These are phyloP conservation scores for Timema cristinae DNA, from an alignment of 2,888 invertebrate genomes.

Conservation along the genomic window DNA sequence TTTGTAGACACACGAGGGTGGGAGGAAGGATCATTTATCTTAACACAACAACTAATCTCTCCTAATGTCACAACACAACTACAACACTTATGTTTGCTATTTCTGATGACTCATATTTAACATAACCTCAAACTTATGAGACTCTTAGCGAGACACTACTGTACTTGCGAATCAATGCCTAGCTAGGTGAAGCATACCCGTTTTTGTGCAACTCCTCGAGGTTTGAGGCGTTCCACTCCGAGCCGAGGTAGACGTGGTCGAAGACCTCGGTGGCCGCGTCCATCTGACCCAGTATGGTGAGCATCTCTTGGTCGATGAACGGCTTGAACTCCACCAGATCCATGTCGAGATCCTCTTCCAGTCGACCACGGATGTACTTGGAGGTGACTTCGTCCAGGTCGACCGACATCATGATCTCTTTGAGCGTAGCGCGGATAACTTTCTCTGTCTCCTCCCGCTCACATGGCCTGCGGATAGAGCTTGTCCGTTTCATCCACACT, in stretches of 20 bases:
- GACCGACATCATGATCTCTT: slow-evolving; percentile 97
- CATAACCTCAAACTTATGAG: too few species aligned
- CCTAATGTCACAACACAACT: too few species aligned
- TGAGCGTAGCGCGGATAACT: slow-evolving; percentile 80
- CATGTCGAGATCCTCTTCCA: slow-evolving; percentile 87
- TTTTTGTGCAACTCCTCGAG: slow-evolving; percentile 93
- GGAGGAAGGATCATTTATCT: too few species aligned
- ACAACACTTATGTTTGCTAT: too few species aligned
- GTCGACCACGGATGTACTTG: slow-evolving; percentile 82
- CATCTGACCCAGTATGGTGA: slow-evolving; percentile 97
- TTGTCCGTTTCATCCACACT: too few species aligned
- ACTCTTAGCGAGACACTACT: too few species aligned
- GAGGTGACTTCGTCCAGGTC: slow-evolving; percentile 96
- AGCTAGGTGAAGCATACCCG: slow-evolving; percentile 72
- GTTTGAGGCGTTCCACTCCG: slow-evolving; percentile 99
- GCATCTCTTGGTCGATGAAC: slow-evolving; percentile 97
- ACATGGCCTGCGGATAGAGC: slow-evolving; percentile 57
- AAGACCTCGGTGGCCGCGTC: slow-evolving; percentile 96
- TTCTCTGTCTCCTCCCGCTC: slow-evolving; percentile 79
- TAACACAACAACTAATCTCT: too few species aligned
- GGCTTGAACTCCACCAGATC: slow-evolving; percentile 89
- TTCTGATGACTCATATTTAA: too few species aligned
- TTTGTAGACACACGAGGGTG: too few species aligned
- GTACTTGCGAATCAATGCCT: too few species aligned
- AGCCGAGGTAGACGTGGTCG: slow-evolving; percentile 95